These are phyloP conservation scores for Lateolabrax maculatus DNA, from an alignment of 2,797 vertebrate genomes.

Conservation along the genomic window DNA sequence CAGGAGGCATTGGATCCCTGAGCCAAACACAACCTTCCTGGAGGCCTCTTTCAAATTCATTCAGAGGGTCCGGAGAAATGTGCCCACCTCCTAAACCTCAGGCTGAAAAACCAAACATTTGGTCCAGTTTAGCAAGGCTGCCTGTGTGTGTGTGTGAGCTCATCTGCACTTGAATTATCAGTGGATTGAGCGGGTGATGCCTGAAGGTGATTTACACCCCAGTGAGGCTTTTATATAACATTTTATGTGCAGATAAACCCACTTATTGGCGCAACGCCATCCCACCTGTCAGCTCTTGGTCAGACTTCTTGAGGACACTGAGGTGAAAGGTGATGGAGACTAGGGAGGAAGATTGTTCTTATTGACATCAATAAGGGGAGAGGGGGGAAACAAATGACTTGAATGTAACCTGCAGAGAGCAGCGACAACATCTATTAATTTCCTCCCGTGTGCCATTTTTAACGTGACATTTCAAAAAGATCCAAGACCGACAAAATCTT, in stretches of 20 bases:
- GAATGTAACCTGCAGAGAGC: conserved; percentile 1
- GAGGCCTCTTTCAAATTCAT: conserved; percentile 40
- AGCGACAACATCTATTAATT: background rate
- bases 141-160: conserved; percentile 17
- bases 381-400: background rate
- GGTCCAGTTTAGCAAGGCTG: conserved; percentile 2
- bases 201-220: conserved; percentile 43
- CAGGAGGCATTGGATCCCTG: conserved; percentile 9
- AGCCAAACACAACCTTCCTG: conserved; percentile 24
- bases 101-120: conserved; percentile 37
- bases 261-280: conserved; percentile 35
- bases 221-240: conserved; percentile 19
- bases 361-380: conserved; percentile 9
- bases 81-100: conserved; percentile 37
- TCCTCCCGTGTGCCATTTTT: background rate
- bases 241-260: conserved; percentile 45
- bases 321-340: conserved; percentile 43
- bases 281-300: conserved; percentile 38
- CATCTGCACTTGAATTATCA: conserved; percentile 49
- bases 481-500: background rate
- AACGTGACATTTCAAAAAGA: conserved; percentile 16
- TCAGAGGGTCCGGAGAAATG: conserved; percentile 39
- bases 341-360: conserved; percentile 32
- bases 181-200: conserved; percentile 45
- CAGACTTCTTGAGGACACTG: conserved; percentile 43